Percentiles rank a stretch among this genome's conserved stretches.
These are phyloP conservation scores for Cathartes aura DNA, from an alignment of 2,113 vertebrate genomes.

Conservation along the genomic window DNA sequence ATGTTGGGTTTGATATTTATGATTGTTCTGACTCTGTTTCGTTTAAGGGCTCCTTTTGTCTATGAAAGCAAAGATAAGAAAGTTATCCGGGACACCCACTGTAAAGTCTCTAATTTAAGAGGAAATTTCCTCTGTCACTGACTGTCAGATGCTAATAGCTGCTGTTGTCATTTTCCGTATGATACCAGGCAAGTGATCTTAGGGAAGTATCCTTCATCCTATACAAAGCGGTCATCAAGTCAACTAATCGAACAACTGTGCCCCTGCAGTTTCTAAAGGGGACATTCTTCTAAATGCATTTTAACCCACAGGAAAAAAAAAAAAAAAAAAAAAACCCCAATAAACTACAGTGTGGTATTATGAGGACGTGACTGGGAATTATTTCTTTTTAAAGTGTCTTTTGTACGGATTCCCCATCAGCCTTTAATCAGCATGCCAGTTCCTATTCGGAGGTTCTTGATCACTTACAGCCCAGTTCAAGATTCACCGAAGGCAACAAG, in stretches of 20 bases:
- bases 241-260: constrained; percentile 8
- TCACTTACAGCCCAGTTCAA: background rate
- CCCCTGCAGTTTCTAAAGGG: background rate
- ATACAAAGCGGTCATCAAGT: background rate
- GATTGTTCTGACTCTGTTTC: constrained; percentile 1
- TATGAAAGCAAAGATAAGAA: constrained; percentile 35
- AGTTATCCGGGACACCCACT: constrained; percentile 27
- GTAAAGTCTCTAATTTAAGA: constrained; percentile 27
- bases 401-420: background rate
- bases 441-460: background rate
- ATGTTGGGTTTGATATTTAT: constrained; percentile 45
- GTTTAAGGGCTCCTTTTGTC: constrained; percentile 23
- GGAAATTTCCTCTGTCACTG: constrained; percentile 27
- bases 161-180: constrained; percentile 47
- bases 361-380: background rate
- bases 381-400: constrained; percentile 30
- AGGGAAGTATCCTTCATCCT: constrained; percentile 33
- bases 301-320: background rate
- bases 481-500: background rate
- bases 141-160: constrained; percentile 48
- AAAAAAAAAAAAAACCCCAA: background rate
- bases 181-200: constrained; percentile 25
- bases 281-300: background rate
- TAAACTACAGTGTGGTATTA: background rate
- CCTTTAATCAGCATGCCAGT: background rate